Evolutionary conservation across 2,888 invertebrate species (phyloP).

Genomic region (Cataglyphis albicans): DNA sequence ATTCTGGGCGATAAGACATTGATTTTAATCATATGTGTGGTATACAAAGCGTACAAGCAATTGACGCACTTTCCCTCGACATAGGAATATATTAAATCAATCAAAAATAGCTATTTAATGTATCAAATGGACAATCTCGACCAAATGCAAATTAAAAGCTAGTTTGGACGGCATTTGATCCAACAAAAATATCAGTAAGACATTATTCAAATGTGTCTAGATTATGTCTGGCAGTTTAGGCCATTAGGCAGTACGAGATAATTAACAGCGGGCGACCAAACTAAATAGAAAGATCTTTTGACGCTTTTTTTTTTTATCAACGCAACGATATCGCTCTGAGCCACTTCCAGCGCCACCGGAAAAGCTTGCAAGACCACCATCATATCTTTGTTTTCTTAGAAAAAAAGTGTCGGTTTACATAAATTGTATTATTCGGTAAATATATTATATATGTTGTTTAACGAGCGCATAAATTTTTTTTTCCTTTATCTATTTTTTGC

Average conservation of each 20-base stretch:
- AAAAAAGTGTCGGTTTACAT: constrained; percentile 54
- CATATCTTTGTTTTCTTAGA: constrained; percentile 70
- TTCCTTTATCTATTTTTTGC: not conserved
- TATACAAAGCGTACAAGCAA: not conserved
- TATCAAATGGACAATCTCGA: not conserved
- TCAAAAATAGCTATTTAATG: not conserved
- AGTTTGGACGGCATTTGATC: not conserved
- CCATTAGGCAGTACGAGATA: constrained; percentile 60
- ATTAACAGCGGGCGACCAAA: constrained; percentile 50
- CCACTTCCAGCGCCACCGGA: constrained; percentile 75
- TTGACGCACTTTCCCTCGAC: not conserved
- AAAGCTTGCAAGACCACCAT: constrained; percentile 71
- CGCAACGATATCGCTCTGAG: constrained; percentile 66
- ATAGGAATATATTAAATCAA: not conserved
- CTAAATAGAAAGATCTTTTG: constrained; percentile 62
- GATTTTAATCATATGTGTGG: not conserved
- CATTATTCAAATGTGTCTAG: constrained; percentile 29
- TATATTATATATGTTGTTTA: not conserved
- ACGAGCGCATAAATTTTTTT: not conserved
- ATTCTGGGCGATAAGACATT: not conserved
- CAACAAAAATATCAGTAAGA: constrained; percentile 8
- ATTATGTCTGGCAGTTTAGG: constrained; percentile 43
- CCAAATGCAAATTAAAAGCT: not conserved
- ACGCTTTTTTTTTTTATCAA: constrained; percentile 67
- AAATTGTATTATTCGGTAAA: constrained; percentile 30